Evolutionary conservation across 2,797 vertebrate species (phyloP).

Genomic region (Fringilla coelebs): DNA sequence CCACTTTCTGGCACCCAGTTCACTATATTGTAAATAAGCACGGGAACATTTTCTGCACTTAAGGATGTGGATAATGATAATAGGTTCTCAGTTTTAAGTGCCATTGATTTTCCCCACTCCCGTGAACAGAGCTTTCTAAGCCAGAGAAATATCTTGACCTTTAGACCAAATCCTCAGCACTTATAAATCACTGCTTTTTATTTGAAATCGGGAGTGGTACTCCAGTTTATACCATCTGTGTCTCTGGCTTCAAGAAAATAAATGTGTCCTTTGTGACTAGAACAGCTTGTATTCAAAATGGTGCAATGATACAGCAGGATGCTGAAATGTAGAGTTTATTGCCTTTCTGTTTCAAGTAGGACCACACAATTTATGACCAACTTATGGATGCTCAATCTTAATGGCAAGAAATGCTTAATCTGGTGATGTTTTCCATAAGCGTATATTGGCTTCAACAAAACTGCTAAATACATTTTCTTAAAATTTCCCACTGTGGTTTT

Average conservation of each 20-base stretch:
- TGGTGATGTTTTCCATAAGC: not conserved
- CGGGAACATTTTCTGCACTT: not conserved
- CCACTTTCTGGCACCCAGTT: not conserved
- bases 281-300: constrained; percentile 45
- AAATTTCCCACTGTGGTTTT: not conserved
- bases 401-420: not conserved
- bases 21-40: not conserved
- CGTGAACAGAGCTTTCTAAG: not conserved
- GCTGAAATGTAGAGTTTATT: not conserved
- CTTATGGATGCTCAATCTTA: constrained; percentile 4
- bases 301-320: not conserved
- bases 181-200: not conserved
- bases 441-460: not conserved
- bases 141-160: constrained; percentile 32
- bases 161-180: constrained; percentile 36
- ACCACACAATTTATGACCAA: not conserved
- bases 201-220: not conserved
- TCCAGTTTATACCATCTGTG: constrained; percentile 40
- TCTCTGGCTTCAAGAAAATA: constrained; percentile 8
- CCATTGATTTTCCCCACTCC: not conserved
- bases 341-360: not conserved
- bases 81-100: constrained; percentile 41
- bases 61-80: not conserved
- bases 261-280: constrained; percentile 36
- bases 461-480: not conserved